A percentile compares a stretch with the other conserved stretches of the same genome.
Evolutionary conservation across 2,888 invertebrate genomes (phyloP).

Genomic region (Lagria hirta): DNA sequence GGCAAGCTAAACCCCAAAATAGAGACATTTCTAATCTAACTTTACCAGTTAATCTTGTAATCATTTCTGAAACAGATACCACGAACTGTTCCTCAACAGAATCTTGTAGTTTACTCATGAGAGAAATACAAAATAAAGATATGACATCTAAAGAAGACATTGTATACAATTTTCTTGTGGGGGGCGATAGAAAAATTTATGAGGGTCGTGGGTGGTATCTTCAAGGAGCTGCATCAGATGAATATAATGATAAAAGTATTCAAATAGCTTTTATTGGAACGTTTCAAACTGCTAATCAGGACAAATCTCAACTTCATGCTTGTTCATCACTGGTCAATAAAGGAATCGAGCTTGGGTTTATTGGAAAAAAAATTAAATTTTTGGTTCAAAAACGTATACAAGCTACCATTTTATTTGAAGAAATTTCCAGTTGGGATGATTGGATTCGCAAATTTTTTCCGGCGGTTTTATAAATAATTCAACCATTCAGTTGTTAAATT

Average conservation of each 20-base stretch:
- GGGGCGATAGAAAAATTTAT: slow-evolving; percentile 62
- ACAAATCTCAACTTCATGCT: background rate
- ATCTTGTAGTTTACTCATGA: background rate
- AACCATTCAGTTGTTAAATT: too few species aligned
- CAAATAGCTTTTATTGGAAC: slow-evolving; percentile 62
- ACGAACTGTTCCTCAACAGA: background rate
- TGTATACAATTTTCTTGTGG: slow-evolving; percentile 58
- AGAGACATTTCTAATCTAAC: background rate
- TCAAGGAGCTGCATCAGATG: slow-evolving; percentile 60
- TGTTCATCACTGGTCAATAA: background rate
- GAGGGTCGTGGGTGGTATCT: slow-evolving; percentile 62
- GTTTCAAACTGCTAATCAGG: slow-evolving; percentile 40
- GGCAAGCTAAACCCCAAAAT: background rate
- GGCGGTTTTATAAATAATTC: too few species aligned
- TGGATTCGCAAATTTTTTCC: too few species aligned
- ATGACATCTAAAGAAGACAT: background rate
- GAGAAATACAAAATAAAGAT: background rate
- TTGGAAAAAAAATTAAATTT: background rate
- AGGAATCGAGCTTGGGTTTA: background rate
- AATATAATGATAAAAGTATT: slow-evolving; percentile 58
- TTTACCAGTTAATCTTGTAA: background rate
- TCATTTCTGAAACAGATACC: slow-evolving; percentile 1
- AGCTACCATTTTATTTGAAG: background rate
- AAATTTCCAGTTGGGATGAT: slow-evolving; percentile 2
- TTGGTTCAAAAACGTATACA: background rate